Base-by-base conservation (phyloP, 2,113 vertebrate species). In the Glaucomys volans region DNA sequence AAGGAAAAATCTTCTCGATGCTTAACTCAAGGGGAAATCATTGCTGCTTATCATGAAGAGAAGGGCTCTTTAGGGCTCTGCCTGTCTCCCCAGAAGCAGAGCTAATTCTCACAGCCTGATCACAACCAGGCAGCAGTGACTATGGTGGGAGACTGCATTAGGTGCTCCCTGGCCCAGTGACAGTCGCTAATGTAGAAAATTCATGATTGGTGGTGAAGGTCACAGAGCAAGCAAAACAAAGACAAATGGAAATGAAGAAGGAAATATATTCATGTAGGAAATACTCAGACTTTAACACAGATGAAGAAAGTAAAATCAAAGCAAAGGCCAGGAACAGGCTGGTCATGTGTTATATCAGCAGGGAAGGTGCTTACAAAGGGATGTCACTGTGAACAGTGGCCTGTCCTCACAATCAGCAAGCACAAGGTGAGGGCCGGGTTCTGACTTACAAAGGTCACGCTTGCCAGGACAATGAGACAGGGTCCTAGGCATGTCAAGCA, bases 391-490 rank as follows among this genome's bases (percentile, higher is more conserved):
- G 32, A n/a, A 9, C 28, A 37, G 28, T 2, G 62, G 2, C 6
- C 5, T 37, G 2, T 5, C 20, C 42, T 76, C 28, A 64, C 59
- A n/a, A 14, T 35, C 17, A 13, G 11, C 52, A 30, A 76, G 67
- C 24, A 22, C 24, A 40, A 5, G 1, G 13, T 0, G 2, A 16
- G 18, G 12, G 26, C 3, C 12, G 7, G 28, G 32, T 62, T 54
- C 77, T 66, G 13, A 44, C 2, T 42, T 59, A 67, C 4, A 1
- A 35, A 52, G 5, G 42, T 24, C 50, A 22, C 64, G 64, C 80
- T 62, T 28, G 1, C 18, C 2, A 3, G 22, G 28, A 5, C 14
- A 0, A 24, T 1, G 62, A 16, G 17, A 32, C 6, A 2, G 2
- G 5, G 50, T 5, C 42, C 64, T 40, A 17, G 26, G 8, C 8